Conservation (phyloP, 2,113 vertebrate genomes). For the Microtus oregoni region DNA sequence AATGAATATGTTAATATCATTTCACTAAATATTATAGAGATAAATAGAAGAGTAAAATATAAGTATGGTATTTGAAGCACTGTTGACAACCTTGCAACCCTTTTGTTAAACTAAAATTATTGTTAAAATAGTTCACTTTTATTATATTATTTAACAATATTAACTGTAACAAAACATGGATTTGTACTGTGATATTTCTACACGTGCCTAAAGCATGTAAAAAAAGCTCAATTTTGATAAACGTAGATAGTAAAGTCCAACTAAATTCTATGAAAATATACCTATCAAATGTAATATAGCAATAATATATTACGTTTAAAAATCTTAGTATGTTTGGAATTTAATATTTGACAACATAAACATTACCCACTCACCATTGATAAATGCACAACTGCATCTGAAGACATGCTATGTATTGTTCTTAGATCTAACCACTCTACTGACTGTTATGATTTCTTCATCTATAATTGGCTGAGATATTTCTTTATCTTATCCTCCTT, state of each 20-base stretch:
- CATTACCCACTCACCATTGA: neutral
- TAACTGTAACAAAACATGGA: neutral
- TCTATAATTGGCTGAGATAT: neutral
- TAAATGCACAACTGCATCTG: neutral
- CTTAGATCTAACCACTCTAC: too few species aligned
- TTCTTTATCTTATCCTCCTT: too few species aligned
- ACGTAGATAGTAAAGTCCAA: neutral
- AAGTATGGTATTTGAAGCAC: neutral
- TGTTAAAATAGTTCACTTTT: neutral
- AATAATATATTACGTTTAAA: neutral
- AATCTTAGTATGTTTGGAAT: neutral
- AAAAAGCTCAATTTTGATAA: neutral
- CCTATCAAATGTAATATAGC: too few species aligned
- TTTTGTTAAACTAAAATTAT: neutral
- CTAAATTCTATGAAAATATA: neutral
- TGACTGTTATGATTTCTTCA: neutral
- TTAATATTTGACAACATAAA: neutral
- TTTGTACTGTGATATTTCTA: neutral
- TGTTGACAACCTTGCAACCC: neutral
- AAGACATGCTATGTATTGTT: neutral
- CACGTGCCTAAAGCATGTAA: neutral
- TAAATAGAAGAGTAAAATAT: neutral
- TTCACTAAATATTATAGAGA: neutral
- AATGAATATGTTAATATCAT: neutral
- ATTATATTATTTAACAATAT: neutral